Evolutionary conservation across 2,797 vertebrate species (phyloP).

Genomic region (Platyrinchus mystaceus): DNA sequence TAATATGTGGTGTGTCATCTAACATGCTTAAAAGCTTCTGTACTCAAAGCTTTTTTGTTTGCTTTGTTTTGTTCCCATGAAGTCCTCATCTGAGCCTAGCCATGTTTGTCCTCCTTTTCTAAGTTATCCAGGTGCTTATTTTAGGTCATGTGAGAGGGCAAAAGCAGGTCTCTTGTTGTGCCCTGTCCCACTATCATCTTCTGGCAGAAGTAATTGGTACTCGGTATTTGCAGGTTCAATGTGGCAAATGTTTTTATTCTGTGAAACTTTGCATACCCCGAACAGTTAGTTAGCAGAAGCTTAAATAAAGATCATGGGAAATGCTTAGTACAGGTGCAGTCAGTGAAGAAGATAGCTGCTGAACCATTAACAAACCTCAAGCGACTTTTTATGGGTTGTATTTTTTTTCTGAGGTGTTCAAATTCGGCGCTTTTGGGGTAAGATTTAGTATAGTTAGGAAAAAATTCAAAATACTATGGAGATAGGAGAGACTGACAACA

Average conservation of each 20-base stretch:
- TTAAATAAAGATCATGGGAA: background rate
- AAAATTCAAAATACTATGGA: background rate
- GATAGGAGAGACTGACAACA: background rate
- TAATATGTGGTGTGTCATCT: background rate
- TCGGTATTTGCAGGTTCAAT: background rate
- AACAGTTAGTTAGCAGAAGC: background rate
- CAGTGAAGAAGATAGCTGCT: background rate
- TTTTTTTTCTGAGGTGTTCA: background rate
- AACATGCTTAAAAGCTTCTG: background rate
- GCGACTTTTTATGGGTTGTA: background rate
- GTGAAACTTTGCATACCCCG: background rate
- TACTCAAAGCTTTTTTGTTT: background rate
- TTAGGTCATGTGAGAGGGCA: background rate
- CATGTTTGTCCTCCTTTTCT: background rate
- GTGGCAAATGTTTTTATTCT: background rate
- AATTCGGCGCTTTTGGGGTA: background rate
- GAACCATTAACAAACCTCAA: background rate
- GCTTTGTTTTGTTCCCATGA: background rate
- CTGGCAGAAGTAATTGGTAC: background rate
- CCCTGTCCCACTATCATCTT: background rate
- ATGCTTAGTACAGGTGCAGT: background rate
- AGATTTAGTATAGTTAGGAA: background rate
- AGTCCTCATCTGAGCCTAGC: background rate
- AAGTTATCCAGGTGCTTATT: background rate
- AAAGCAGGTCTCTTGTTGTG: background rate